These are phyloP conservation scores for Cheilinus undulatus DNA, from an alignment of 2,113 vertebrate genomes.

Conservation along the genomic window DNA sequence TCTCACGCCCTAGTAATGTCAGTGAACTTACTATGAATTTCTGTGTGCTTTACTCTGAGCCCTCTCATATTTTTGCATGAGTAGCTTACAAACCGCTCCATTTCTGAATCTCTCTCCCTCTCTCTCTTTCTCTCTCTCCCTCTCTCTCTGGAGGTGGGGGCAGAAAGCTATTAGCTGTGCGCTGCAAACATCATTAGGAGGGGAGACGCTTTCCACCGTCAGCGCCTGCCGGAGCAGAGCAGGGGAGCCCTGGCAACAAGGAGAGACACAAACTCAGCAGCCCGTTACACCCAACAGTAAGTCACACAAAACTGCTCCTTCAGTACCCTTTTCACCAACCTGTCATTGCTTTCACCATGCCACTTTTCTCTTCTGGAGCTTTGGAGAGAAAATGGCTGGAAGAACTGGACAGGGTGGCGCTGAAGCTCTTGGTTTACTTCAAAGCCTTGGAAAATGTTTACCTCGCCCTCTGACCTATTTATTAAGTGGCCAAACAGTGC, in stretches of 20 bases:
- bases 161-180: slow-evolving; percentile 79
- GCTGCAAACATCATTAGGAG: slow-evolving; percentile 93
- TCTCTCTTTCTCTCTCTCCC: slow-evolving; percentile 21
- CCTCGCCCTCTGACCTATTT: slow-evolving; percentile 71
- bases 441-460: slow-evolving; percentile 72
- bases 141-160: slow-evolving; percentile 70
- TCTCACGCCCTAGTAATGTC: slow-evolving; percentile 40
- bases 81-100: slow-evolving; percentile 69
- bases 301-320: slow-evolving; percentile 73
- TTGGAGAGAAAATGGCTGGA: slow-evolving; percentile 74
- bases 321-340: slow-evolving; percentile 6
- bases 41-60: slow-evolving; percentile 41
- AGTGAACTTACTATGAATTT: slow-evolving; percentile 41
- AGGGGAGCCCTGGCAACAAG: slow-evolving; percentile 84
- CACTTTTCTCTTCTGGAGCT: slow-evolving; percentile 54
- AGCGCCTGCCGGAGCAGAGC: slow-evolving; percentile 84
- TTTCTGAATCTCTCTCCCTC: slow-evolving; percentile 41
- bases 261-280: slow-evolving; percentile 82
- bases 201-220: slow-evolving; percentile 90
- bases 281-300: slow-evolving; percentile 92
- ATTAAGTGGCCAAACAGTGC: slow-evolving; percentile 39
- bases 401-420: slow-evolving; percentile 75
- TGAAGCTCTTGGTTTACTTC: slow-evolving; percentile 74
- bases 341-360: slow-evolving; percentile 40
- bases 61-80: slow-evolving; percentile 70